Evolutionary conservation across 2,888 invertebrate species (phyloP), one percentile per base, ranked within the genome.

Genomic region (Bimastos eiseni): DNA sequence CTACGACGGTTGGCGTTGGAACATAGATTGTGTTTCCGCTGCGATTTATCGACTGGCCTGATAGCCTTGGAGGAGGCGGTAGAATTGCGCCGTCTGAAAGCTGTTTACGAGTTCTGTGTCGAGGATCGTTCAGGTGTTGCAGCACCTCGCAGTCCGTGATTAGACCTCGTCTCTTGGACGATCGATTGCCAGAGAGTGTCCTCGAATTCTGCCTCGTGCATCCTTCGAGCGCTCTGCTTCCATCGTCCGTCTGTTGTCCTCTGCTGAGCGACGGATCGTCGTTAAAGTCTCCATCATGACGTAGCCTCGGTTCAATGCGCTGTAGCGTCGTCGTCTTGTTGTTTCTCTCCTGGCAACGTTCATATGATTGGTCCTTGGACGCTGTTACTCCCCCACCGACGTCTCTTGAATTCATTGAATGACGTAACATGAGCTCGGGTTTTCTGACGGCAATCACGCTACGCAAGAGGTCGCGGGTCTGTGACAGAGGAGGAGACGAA

Each of bases 221-320:
- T 70, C 70, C 70, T n/a, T 70, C 70, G n/a, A 70, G 30, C n/a
- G n/a, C n/a, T 70, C 70, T 70, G 70, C 70, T 70, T 70, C 70
- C 8, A 70, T 30, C 70, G 30, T 70, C 70, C n/a, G n/a, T n/a
- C n/a, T n/a, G 30, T 6, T 3, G 70, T n/a, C 70, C 70, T 70
- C n/a, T 30, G 4, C 8, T 15, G n/a, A 70, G 70, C 70, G n/a
- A 17, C n/a, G 70, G 70, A 70, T 70, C 70, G n/a, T 70, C 30
- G n/a, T n/a, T 8, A 8, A 70, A 70, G n/a, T 70, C 70, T 30
- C 70, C 70, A 8, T 8, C n/a, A 6, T 30, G 70, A 8, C 30
- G 70, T 70, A 49, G 49, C 49, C n/a, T 30, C 70, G 70, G 70
- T 70, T 70, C 70, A n/a, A 70, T 70, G 70, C 70, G 70, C n/a